These are phyloP conservation scores for Crotalus horridus DNA, from an alignment of 2,113 vertebrate genomes.

Conservation along the genomic window DNA sequence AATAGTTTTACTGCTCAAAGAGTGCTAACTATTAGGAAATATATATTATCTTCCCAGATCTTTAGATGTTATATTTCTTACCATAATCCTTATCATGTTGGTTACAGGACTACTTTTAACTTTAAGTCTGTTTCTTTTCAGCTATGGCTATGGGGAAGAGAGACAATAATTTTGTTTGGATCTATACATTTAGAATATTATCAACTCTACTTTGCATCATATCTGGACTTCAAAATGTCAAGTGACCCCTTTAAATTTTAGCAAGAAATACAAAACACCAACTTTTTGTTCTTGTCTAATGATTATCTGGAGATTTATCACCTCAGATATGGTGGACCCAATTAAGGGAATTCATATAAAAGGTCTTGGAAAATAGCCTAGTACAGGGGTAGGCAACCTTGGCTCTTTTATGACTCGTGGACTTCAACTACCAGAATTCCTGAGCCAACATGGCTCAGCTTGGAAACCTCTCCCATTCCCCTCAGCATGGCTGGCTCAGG, in stretches of 20 bases:
- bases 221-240: neutral
- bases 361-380: neutral
- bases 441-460: no score
- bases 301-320: neutral
- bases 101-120: neutral
- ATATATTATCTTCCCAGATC: neutral
- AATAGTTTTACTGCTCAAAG: neutral
- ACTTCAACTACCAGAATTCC: no score
- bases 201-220: neutral
- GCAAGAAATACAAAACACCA: neutral
- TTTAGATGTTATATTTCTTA: neutral
- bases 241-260: neutral
- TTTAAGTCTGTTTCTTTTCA: neutral
- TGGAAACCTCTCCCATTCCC: no score
- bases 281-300: neutral
- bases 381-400: no score
- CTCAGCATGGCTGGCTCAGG: no score
- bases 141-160: neutral
- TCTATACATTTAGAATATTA: no score
- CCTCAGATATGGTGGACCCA: no score
- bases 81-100: neutral
- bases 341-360: neutral
- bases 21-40: conserved; percentile 4
- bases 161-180: neutral
- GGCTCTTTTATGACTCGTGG: no score